phyloP scores from a whole-genome alignment of 1,140 invertebrate species.

The Meteorus sp. region DNA sequence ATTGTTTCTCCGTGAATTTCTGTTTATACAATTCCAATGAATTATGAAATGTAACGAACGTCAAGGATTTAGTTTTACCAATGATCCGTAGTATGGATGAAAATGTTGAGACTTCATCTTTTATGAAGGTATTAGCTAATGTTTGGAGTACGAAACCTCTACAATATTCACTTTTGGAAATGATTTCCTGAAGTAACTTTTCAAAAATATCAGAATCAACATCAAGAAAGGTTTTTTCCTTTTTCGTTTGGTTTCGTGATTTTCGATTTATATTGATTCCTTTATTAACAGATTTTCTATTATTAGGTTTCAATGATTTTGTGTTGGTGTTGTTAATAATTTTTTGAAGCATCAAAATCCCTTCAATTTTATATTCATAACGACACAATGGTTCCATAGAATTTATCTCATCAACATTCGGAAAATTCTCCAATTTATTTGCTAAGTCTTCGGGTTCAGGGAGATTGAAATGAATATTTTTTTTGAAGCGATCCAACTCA shows the following conservation, averaged over 20 bases:
- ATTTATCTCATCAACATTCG: slow-evolving; percentile 26
- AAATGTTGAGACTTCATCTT: slow-evolving; percentile 24
- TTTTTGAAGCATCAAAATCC: slow-evolving; percentile 27
- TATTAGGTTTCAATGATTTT: neutral
- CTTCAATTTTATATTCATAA: slow-evolving; percentile 40
- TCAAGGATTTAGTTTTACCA: slow-evolving; percentile 29
- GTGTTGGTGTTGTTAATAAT: slow-evolving; percentile 9
- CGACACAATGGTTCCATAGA: slow-evolving; percentile 33
- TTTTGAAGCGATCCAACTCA: neutral
- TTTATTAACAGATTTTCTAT: neutral
- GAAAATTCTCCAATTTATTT: slow-evolving; percentile 27
- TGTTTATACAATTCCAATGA: slow-evolving; percentile 24
- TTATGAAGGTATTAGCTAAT: slow-evolving; percentile 38
- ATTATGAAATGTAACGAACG: slow-evolving; percentile 44
- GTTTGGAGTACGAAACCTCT: slow-evolving; percentile 43
- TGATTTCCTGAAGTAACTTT: slow-evolving; percentile 36
- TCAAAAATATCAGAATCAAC: slow-evolving; percentile 25
- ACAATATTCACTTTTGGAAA: slow-evolving; percentile 29
- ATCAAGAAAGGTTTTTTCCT: slow-evolving; percentile 27
- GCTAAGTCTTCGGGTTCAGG: slow-evolving; percentile 7
- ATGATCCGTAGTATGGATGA: slow-evolving; percentile 30
- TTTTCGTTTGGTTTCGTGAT: too few relatives aligned
- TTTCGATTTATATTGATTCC: too few relatives aligned
- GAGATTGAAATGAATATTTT: slow-evolving; percentile 8
- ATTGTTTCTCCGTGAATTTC: slow-evolving; percentile 13